phyloP scores from a whole-genome alignment of 2,888 invertebrate species.

The Dasysyrphus tricinctus region DNA sequence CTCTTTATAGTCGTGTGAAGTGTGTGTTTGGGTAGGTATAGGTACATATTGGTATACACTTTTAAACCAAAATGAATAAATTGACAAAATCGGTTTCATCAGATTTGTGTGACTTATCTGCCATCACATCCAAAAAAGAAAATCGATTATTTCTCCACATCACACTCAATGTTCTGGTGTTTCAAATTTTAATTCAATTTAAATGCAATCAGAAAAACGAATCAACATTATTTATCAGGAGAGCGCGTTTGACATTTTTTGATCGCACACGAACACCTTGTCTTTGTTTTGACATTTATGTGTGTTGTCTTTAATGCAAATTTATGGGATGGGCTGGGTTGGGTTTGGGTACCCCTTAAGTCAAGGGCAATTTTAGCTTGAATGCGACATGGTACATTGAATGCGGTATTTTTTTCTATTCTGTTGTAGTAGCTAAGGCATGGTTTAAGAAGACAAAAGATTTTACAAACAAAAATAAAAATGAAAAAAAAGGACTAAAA shows the following conservation, averaged over 20 bases:
- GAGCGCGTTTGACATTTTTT: conserved; percentile 58
- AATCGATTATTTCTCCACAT: conserved; percentile 34
- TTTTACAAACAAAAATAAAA: conserved; percentile 16
- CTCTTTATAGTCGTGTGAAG: conserved; percentile 1
- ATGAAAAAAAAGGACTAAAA: not conserved
- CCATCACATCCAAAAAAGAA: conserved; percentile 10
- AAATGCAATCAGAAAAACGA: conserved; percentile 68
- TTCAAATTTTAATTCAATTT: conserved; percentile 65
- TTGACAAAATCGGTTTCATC: conserved; percentile 12
- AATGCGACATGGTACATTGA: conserved; percentile 62
- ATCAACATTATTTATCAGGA: conserved; percentile 61
- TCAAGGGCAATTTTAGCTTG: conserved; percentile 65
- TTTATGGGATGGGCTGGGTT: conserved; percentile 14
- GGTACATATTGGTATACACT: not conserved
- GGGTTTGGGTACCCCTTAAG: conserved; percentile 14
- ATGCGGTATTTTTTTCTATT: conserved; percentile 45
- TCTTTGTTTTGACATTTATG: conserved; percentile 4
- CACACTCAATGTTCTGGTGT: conserved; percentile 13
- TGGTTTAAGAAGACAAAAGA: conserved; percentile 6
- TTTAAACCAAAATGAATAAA: conserved; percentile 12
- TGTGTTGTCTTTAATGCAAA: conserved; percentile 23
- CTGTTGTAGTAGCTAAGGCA: not conserved
- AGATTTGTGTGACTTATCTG: conserved; percentile 37
- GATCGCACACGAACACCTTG: conserved; percentile 43
- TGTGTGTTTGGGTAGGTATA: not conserved